phyloP scores from a whole-genome alignment of 2,888 invertebrate genomes.

The Archips xylosteana region DNA sequence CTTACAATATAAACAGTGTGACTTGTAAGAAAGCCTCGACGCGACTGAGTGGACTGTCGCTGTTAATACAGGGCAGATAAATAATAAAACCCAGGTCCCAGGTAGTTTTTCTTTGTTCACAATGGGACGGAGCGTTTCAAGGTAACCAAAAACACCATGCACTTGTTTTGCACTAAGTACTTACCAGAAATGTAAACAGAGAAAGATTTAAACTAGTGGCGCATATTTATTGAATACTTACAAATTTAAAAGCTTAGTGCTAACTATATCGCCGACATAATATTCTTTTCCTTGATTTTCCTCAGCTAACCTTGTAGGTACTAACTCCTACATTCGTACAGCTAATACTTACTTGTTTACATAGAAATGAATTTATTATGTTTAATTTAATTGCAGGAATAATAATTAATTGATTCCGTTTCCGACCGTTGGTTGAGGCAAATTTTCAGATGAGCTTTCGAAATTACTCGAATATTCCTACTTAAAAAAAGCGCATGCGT shows the following conservation, averaged over 20 bases:
- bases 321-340: too few species aligned
- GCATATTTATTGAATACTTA: background rate
- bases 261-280: background rate
- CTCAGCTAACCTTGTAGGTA: too few species aligned
- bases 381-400: too few species aligned
- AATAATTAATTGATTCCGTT: too few species aligned
- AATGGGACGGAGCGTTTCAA: constrained; percentile 14
- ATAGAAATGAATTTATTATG: too few species aligned
- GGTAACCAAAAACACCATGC: background rate
- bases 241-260: background rate
- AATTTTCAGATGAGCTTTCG: too few species aligned
- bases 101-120: constrained; percentile 15
- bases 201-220: background rate
- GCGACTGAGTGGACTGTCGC: background rate
- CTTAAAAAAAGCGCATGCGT: too few species aligned
- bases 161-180: background rate
- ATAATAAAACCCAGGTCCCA: constrained; percentile 8
- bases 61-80: background rate
- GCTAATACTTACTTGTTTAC: too few species aligned
- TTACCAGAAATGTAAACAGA: background rate
- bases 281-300: background rate
- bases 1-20: background rate
- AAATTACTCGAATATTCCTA: too few species aligned
- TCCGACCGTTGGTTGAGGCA: too few species aligned
- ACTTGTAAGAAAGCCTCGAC: background rate